Base-by-base conservation (phyloP, 2,888 invertebrate species). In the Frankliniella intonsa region DNA sequence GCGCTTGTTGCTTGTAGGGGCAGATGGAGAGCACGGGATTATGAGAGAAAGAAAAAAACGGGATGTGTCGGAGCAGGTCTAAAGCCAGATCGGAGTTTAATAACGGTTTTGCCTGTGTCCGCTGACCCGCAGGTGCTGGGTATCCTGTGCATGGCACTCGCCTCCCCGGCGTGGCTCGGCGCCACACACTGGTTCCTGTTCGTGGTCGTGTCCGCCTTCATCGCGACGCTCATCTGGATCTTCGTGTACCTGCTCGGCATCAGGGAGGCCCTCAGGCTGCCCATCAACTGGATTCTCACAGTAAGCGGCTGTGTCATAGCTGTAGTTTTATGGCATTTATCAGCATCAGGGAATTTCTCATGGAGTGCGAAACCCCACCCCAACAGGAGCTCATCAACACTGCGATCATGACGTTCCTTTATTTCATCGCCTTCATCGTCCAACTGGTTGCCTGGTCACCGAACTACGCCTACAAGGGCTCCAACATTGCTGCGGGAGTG, bases 121-220 rank as follows among this genome's bases (percentile, higher is more conserved):
- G 83, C 91, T 93, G n/a, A n/a, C 38, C 2, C 38, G 80, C 92
- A 96, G 96, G 85, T 93, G 81, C 87, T 96, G 84, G 96, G 95
- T 83, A 94, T 97, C 84, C 89, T 97, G 86, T 96, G 95, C 86
- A 95, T 97, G 94, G 91, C 93, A 19, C 90, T 94, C 84, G 94
- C 93, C 3, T 93, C 95, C 3, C 94, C 96, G 10, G 92, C 92
- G 0, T 88, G 87, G 85, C 84, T 88, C 80, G 86, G 88, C 27
- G 92, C 91, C 81, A 93, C 94, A 17, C 92, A 93, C 85, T 96
- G 94, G 91, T 97, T 96, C 90, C 91, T 96, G 83, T 95, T 96
- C 87, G 95, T 96, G 81, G 94, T 92, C 25, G 94, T 94, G 83
- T 90, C 93, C 84, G 92, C 94, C 84, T 97, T 97, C 89, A 95